Percentiles rank a stretch among this genome's conserved stretches.
phyloP scores from a whole-genome alignment of 1,140 invertebrate genomes.

The Orius insidiosus region DNA sequence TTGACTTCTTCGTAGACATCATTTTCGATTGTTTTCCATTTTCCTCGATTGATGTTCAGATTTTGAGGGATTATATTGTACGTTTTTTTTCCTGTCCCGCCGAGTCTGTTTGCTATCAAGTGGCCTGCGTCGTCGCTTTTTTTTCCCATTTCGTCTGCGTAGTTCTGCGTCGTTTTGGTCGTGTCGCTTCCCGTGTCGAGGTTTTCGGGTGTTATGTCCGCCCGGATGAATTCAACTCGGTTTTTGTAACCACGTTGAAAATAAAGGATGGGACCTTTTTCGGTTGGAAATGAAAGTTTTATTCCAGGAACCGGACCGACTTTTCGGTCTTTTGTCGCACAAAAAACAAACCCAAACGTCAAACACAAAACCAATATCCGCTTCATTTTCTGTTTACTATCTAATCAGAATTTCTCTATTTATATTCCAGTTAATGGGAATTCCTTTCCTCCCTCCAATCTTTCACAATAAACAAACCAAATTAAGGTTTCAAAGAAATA shows the following conservation, averaged over 20 bases:
- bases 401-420: too few relatives aligned
- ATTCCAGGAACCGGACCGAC: neutral
- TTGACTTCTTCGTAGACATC: conserved; percentile 2
- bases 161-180: neutral
- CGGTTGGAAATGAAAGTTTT: too few relatives aligned
- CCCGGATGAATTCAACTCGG: conserved; percentile 4
- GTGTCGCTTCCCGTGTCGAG: conserved; percentile 1
- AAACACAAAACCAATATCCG: neutral
- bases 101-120: conserved; percentile 1
- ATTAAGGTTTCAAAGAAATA: neutral
- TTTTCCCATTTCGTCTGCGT: neutral
- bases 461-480: neutral
- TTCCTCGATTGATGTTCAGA: neutral
- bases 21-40: conserved; percentile 1
- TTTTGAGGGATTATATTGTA: conserved; percentile 6
- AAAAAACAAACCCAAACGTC: neutral
- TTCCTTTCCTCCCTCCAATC: too few relatives aligned
- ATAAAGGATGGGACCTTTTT: neutral
- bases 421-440: too few relatives aligned
- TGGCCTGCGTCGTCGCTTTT: conserved; percentile 4
- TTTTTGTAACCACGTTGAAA: neutral
- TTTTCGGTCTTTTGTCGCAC: neutral
- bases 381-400: too few relatives aligned
- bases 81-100: conserved; percentile 3
- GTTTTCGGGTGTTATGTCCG: neutral